phyloP scores from a whole-genome alignment of 2,888 invertebrate genomes.

The Deilephila porcellus region DNA sequence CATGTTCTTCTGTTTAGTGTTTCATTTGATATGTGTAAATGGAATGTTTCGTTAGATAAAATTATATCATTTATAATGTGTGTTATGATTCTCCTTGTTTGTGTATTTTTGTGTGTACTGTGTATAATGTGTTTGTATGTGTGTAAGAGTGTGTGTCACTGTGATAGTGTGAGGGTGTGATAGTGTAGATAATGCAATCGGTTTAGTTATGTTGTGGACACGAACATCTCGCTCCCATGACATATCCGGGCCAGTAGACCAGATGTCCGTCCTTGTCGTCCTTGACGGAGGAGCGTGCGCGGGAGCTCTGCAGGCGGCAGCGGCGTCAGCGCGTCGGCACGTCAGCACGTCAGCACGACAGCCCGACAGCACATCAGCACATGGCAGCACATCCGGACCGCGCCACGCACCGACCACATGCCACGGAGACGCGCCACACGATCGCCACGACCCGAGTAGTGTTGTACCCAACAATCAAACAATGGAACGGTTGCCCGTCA shows the following conservation, averaged over 20 bases:
- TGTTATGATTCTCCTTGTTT: conserved; percentile 2
- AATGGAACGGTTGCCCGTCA: conserved; percentile 86
- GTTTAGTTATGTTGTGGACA: conserved; percentile 88
- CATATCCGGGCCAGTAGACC: conserved; percentile 99
- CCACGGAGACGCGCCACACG: conserved; percentile 82
- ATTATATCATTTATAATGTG: conserved; percentile 4
- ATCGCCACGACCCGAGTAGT: conserved; percentile 85
- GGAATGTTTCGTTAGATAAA: background rate
- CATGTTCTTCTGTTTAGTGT: conserved; percentile 23
- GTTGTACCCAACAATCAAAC: conserved; percentile 86
- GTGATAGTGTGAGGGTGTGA: conserved; percentile 42
- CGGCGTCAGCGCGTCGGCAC: conserved; percentile 33
- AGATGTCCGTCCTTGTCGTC: conserved; percentile 99
- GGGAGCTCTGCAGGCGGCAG: conserved; percentile 89
- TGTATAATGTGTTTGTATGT: conserved; percentile 37
- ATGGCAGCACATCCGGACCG: conserved; percentile 41
- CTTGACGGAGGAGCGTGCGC: conserved; percentile 95
- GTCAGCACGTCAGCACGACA: conserved; percentile 44
- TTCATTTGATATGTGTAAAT: conserved; percentile 28
- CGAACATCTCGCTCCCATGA: conserved; percentile 99
- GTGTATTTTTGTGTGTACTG: conserved; percentile 37
- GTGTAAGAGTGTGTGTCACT: conserved; percentile 42
- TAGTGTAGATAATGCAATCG: conserved; percentile 51
- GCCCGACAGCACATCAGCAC: conserved; percentile 41
- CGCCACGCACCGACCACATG: conserved; percentile 56